phyloP scores from a whole-genome alignment of 2,113 vertebrate genomes.

The Bostrychus sinensis region DNA sequence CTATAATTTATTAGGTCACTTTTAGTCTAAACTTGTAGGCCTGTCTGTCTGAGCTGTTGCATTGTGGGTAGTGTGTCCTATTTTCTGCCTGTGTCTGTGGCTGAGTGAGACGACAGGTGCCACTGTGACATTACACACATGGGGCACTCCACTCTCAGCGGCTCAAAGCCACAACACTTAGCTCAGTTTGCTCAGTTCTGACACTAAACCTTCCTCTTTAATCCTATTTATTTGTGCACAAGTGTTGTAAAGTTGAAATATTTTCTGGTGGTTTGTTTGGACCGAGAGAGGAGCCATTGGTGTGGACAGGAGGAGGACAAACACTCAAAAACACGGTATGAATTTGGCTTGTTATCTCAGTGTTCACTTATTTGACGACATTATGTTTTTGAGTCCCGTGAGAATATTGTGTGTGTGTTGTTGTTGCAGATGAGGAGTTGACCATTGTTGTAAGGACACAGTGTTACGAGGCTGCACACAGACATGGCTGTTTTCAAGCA shows the following conservation, averaged over 20 bases:
- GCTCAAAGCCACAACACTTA: background rate
- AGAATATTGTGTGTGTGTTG: background rate
- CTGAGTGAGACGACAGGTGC: constrained; percentile 29
- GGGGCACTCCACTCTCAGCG: background rate
- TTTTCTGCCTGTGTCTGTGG: background rate
- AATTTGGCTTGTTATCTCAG: too few species aligned
- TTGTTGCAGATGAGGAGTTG: background rate
- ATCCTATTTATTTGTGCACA: too few species aligned
- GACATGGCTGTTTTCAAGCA: constrained; percentile 91
- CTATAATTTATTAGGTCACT: background rate
- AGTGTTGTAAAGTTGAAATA: background rate
- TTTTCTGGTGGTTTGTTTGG: background rate
- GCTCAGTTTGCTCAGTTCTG: background rate
- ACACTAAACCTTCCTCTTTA: too few species aligned
- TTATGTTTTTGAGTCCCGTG: background rate
- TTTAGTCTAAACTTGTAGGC: constrained; percentile 2
- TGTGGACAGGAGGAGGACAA: background rate
- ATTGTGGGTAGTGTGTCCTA: constrained; percentile 5
- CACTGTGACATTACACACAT: background rate
- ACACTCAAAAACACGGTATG: too few species aligned
- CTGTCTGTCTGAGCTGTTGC: background rate
- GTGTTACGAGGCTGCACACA: constrained; percentile 69
- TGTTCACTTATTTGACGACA: too few species aligned
- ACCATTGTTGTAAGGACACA: background rate
- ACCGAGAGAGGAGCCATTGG: background rate